Base-by-base conservation (phyloP, 2,797 vertebrate species). In the Chelon auratus region DNA sequence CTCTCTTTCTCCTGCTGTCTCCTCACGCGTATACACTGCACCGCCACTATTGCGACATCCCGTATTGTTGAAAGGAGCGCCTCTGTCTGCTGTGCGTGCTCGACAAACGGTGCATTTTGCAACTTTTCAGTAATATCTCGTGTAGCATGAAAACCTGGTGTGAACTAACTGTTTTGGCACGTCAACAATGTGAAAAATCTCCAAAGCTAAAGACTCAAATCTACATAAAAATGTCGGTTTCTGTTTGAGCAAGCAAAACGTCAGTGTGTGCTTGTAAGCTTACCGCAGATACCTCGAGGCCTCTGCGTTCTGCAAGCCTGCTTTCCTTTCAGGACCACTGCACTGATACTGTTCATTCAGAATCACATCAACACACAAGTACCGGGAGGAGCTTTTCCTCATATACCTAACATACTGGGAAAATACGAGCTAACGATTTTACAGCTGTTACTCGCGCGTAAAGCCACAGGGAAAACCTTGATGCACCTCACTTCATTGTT, bases 291-390 rank as follows among this genome's bases (percentile, higher is more conserved):
- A 6, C 12, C n/a, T 62, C 13, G 9, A 58, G 20, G 51, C 57
- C 13, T 50, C 47, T 42, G 6, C 17, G 57, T 36, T 42, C n/a
- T 43, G 51, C 13, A 6, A 18, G 13, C 6, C 61, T 78, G 79
- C 79, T 89, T 75, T 89, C 81, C 82, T 63, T 87, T 87, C 88
- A 88, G 82, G 56, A 81, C 72, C 79, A 76, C 62, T 9, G 61
- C 40, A 42, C 37, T 63, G 42, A 55, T 62, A 39, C 77, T 71
- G 52, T 64, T 62, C 76, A 57, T 69, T 67, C 68, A 77, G 72
- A 60, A 57, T 63, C 71, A 67, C 65, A 20, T 43, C 9, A 12
- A 17, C 2, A 18, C 40, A 26, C 9, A 24, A 12, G n/a, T 14
- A 51, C 50, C 20, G 13, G 45, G 17, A 47, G 17, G 30, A 17